Evolutionary conservation across 2,888 invertebrate genomes (phyloP).

Genomic region (Synergus itoensis): DNA sequence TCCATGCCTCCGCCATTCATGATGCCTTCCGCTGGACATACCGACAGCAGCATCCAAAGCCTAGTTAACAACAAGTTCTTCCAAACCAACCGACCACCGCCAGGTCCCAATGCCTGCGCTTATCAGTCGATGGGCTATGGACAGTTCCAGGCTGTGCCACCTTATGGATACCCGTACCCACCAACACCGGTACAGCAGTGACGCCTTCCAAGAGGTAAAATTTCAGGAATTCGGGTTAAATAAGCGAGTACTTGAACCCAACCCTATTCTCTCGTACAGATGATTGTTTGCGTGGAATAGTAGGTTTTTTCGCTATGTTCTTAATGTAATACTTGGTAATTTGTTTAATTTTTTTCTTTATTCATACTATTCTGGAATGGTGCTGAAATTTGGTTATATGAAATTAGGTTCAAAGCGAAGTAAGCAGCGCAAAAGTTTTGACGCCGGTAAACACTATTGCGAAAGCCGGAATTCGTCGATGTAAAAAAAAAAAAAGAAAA

Average conservation of each 20-base stretch:
- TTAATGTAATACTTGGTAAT: constrained; percentile 60
- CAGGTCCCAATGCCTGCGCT: constrained; percentile 80
- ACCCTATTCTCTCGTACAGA: constrained; percentile 39
- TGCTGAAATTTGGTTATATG: constrained; percentile 51
- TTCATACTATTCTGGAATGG: constrained; percentile 69
- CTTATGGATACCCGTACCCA: constrained; percentile 83
- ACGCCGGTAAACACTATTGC: constrained; percentile 37
- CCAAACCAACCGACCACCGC: constrained; percentile 82
- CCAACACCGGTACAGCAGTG: constrained; percentile 88
- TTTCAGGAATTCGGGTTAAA: constrained; percentile 38
- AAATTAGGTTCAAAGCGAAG: constrained; percentile 38
- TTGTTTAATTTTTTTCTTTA: constrained; percentile 60
- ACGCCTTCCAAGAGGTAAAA: constrained; percentile 67
- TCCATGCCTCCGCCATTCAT: constrained; percentile 78
- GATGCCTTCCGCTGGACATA: constrained; percentile 76
- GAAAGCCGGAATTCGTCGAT: neutral
- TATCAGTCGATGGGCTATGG: constrained; percentile 84
- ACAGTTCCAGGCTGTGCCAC: constrained; percentile 85
- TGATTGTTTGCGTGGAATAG: constrained; percentile 38
- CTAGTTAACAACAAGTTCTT: constrained; percentile 86
- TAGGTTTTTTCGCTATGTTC: constrained; percentile 55
- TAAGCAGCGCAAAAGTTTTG: neutral
- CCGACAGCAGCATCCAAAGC: constrained; percentile 79
- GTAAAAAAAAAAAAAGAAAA: neutral
- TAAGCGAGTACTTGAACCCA: constrained; percentile 31